Evolutionary conservation across 64 coral and sea anemone species (phyloP).

Genomic region (Hydrozoanthus tunicans): DNA sequence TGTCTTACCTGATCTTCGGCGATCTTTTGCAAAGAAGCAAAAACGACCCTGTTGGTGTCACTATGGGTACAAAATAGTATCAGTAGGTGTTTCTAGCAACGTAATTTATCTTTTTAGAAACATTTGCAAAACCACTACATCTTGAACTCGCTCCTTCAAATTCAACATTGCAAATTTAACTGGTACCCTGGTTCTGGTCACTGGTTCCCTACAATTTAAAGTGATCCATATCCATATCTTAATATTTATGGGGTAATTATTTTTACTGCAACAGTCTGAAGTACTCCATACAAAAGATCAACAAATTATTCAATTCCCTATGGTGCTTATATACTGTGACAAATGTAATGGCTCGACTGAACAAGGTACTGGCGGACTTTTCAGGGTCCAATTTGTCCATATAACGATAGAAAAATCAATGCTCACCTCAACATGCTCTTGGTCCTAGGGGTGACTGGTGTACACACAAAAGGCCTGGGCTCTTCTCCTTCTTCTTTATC

Average conservation of each 20-base stretch:
- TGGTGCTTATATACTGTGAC: too few species aligned
- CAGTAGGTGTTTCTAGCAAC: not conserved
- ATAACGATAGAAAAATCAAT: not conserved
- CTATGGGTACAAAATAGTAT: not conserved
- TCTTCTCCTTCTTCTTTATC: conserved; percentile 3
- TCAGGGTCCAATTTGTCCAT: not conserved
- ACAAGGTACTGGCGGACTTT: not conserved
- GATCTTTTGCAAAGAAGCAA: conserved; percentile 44
- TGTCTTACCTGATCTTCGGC: conserved; percentile 35
- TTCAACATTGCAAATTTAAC: too few species aligned
- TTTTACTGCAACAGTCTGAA: too few species aligned
- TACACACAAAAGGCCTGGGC: conserved; percentile 39
- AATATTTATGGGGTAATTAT: too few species aligned
- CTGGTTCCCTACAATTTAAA: too few species aligned
- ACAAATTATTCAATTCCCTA: too few species aligned
- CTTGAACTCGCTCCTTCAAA: too few species aligned
- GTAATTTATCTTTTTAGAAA: not conserved
- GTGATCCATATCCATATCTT: too few species aligned
- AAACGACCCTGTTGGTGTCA: conserved; percentile 47
- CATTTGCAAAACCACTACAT: too few species aligned
- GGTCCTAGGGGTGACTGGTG: conserved; percentile 26
- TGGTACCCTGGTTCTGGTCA: too few species aligned
- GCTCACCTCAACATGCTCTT: conserved; percentile 59
- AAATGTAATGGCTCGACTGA: too few species aligned
- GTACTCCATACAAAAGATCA: too few species aligned